These are phyloP conservation scores for Passer domesticus DNA, from an alignment of 2,113 vertebrate species.

Conservation along the genomic window DNA sequence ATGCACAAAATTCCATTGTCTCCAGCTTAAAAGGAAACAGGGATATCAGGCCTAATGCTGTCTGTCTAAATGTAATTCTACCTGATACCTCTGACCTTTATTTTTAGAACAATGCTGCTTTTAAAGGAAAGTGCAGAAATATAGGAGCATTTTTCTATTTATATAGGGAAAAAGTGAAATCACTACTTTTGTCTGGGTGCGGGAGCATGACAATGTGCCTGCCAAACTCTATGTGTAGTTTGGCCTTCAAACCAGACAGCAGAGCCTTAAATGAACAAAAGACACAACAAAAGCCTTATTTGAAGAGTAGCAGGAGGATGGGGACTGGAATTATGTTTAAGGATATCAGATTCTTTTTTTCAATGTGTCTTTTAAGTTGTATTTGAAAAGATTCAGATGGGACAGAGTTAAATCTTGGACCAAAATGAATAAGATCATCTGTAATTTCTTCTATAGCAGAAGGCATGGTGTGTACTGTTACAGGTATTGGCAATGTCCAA, in stretches of 20 bases:
- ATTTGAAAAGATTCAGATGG: not conserved
- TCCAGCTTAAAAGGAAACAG: not conserved
- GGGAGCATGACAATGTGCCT: not conserved
- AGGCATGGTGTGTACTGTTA: not conserved
- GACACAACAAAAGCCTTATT: not conserved
- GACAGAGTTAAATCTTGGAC: not conserved
- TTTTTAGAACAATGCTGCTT: not conserved
- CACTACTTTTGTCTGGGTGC: not conserved
- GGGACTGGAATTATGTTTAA: not conserved
- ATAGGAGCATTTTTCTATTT: not conserved
- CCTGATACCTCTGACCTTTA: constrained; percentile 14
- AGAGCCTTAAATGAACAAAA: constrained; percentile 17
- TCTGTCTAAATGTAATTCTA: constrained; percentile 11
- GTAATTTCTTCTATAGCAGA: not conserved
- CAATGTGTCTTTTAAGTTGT: not conserved
- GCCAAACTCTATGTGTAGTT: not conserved
- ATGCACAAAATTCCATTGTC: constrained; percentile 37
- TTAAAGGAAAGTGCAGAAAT: not conserved
- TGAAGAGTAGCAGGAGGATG: not conserved
- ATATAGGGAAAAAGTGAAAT: not conserved
- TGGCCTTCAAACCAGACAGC: constrained; percentile 8
- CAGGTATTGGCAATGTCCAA: not conserved
- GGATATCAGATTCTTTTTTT: not conserved
- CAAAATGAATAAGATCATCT: not conserved
- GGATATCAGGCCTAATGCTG: not conserved